Conservation (phyloP, 2,888 invertebrate genomes). For the Ashinkailepas kermadecensis region DNA sequence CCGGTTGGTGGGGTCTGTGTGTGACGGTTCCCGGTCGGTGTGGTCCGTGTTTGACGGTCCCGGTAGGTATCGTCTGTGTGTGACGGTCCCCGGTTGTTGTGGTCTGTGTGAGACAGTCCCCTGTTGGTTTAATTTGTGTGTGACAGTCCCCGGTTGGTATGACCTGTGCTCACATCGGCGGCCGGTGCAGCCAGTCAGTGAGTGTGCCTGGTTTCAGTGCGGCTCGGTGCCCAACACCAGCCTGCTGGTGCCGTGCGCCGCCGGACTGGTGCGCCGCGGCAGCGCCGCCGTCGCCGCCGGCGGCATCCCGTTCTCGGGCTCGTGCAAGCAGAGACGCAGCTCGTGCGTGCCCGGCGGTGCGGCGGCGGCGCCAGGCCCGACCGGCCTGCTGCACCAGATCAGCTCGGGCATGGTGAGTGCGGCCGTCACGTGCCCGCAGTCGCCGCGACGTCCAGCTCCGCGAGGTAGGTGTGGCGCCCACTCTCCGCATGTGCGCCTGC, state of each 20-base stretch:
- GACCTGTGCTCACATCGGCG: too few species aligned
- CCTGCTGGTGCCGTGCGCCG: neutral
- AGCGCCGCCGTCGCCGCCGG: constrained; percentile 37
- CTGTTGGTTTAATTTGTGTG: too few species aligned
- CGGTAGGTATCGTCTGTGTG: too few species aligned
- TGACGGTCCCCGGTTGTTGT: too few species aligned
- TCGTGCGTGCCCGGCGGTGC: neutral
- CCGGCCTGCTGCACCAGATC: constrained; percentile 72
- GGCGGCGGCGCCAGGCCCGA: constrained; percentile 23
- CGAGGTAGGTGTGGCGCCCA: neutral
- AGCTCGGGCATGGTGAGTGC: constrained; percentile 86
- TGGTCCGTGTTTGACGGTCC: too few species aligned
- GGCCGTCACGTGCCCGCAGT: neutral
- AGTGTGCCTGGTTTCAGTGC: constrained; percentile 52
- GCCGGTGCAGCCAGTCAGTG: too few species aligned
- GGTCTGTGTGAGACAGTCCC: too few species aligned
- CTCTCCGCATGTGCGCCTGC: neutral
- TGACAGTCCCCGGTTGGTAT: too few species aligned
- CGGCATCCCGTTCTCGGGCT: constrained; percentile 45
- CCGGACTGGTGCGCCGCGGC: constrained; percentile 44
- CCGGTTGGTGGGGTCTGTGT: too few species aligned
- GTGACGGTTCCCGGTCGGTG: too few species aligned
- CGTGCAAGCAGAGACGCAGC: constrained; percentile 47
- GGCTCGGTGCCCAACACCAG: constrained; percentile 78
- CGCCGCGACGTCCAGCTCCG: neutral